Evolutionary conservation across 2,113 vertebrate species (phyloP), one percentile per base, ranked within the genome.

Genomic region (Sakesphorus luctuosus): DNA sequence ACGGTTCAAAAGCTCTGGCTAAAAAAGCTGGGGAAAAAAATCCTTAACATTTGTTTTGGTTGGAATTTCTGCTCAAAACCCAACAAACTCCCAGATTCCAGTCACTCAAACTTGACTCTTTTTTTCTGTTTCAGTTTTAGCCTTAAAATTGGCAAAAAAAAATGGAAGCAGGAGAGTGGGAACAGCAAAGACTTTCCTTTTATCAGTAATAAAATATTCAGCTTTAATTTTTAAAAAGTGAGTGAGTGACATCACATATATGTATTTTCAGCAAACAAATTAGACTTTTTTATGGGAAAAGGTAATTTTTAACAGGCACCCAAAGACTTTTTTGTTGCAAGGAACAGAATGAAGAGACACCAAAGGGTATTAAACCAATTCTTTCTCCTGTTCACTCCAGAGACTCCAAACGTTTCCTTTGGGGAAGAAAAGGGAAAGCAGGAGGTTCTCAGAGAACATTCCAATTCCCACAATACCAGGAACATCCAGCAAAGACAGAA

Each of bases 391-490:
- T 58, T 19, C 14, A 5, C 24, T 35, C 53, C 58, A 56, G 49
- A 83, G 55, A 56, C 8, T 33, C 38, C 50, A 52, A 50, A 38
- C 11, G 8, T 65, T 50, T 21, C 24, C 11, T 46, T 44, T 24
- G 12, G 8, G 10, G 7, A 3, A 5, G 10, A 10, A 33, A 40
- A 25, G 15, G 38, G 11, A 25, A 74, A 56, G 23, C 10, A n/a
- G 40, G 66, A 66, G 31, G 43, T 36, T 49, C 38, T 46, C 38
- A 50, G 28, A 13, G 3, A 7, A 67, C 0, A 0, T 50, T 21
- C 20, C 0, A 14, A 26, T 61, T 79, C 67, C 52, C 50, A 31
- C 2, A 3, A 13, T 3, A 23, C 55, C 84, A 69, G 25, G 38
- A 59, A 43, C 18, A n/a, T 67, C 50, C 21, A 35, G 65, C 90